Evolutionary conservation across 2,113 vertebrate species (phyloP).

Genomic region (Noturus placidus): DNA sequence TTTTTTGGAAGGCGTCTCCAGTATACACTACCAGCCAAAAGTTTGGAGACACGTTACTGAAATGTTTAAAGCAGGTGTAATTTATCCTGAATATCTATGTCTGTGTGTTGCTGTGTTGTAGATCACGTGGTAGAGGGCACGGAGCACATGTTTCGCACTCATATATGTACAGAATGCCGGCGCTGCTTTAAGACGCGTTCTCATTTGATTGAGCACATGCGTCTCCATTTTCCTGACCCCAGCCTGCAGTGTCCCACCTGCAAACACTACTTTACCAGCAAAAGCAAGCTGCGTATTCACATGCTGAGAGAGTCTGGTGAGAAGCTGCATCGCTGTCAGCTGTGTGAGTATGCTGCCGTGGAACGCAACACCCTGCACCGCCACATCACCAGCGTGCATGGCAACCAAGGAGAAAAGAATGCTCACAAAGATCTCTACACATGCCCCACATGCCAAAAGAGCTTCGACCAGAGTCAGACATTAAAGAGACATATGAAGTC

Average conservation of each 20-base stretch:
- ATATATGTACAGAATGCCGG: constrained; percentile 90
- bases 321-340: constrained; percentile 83
- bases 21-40: no score
- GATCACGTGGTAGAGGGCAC: constrained; percentile 75
- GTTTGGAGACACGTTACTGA: no score
- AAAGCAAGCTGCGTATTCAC: constrained; percentile 92
- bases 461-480: constrained; percentile 83
- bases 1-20: not conserved
- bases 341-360: constrained; percentile 89
- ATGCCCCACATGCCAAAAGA: constrained; percentile 84
- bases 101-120: constrained; percentile 46
- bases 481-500: constrained; percentile 92
- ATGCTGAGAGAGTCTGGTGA: constrained; percentile 84
- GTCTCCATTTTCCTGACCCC: constrained; percentile 90
- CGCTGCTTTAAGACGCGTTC: constrained; percentile 96
- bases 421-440: constrained; percentile 73
- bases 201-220: constrained; percentile 89
- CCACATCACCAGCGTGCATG: constrained; percentile 84
- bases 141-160: constrained; percentile 85
- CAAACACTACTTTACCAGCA: constrained; percentile 91
- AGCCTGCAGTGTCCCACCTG: constrained; percentile 92
- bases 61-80: not conserved
- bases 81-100: not conserved
- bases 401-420: constrained; percentile 71
- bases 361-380: constrained; percentile 87